Base-by-base conservation (phyloP, 2,797 vertebrate species). In the Pipistrellus pipistrellus region DNA sequence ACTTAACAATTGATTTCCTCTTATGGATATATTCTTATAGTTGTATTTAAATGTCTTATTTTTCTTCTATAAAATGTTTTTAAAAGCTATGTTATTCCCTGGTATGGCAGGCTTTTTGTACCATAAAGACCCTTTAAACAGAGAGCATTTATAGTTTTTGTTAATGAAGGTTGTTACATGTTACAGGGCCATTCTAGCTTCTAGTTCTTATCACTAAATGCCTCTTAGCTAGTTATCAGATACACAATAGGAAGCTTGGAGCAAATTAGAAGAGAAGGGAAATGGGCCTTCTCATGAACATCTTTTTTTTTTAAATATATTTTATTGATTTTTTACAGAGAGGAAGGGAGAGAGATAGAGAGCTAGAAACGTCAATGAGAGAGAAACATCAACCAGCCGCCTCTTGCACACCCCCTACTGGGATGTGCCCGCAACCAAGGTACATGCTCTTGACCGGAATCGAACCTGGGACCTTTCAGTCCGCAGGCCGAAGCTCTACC, bases 201-300 rank as follows among this genome's bases (percentile, higher is more conserved):
- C 46, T 88, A 44, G 85, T 15, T 27, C 81, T 83, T 90, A 66
- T 25, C 86, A 81, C 83, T 82, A 75, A 73, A 62, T 91, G 41
- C 85, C 78, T 92, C 64, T 93, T 95, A 68, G 38, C 64, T 94
- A 64, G 51, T 96, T 85, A 68, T n/a, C 62, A 71, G 32, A 64
- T 86, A 62, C 80, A 85, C 84, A 82, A 44, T 85, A 55, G 91
- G 46, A 82, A 85, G 76, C 78, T 88, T 83, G 66, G 23, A 75
- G 12, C 64, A 90, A 88, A 88, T 94, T 78, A 83, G 64, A 69
- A 90, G 93, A 59, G 32, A 91, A 51, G 68, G 30, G 80, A 92
- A 90, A 57, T 68, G 75, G 41, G 11, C 73, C 46, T 87, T 88
- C 55, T 90, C 71, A 90, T 55, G 71, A 86, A 93, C 82, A 71